phyloP scores from a whole-genome alignment of 2,797 vertebrate genomes.

The Sus cebifrons region DNA sequence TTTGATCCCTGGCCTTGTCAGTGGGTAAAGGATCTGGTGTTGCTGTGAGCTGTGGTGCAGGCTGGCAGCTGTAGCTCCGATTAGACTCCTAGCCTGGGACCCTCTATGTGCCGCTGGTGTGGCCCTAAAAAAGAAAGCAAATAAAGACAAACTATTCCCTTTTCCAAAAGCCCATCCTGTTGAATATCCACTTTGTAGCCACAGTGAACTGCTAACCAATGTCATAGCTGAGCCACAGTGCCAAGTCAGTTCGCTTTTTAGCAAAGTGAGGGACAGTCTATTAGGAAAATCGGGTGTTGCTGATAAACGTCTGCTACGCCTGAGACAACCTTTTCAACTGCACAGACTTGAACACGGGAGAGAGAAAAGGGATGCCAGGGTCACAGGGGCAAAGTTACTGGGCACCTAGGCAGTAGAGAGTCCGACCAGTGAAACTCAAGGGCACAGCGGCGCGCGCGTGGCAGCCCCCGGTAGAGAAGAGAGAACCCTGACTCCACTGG shows the following conservation, averaged over 20 bases:
- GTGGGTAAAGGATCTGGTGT: too few relatives aligned
- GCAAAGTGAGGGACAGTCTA: background rate
- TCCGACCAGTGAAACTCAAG: accelerated
- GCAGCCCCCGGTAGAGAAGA: background rate
- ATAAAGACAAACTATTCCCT: background rate
- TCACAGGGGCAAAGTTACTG: accelerated
- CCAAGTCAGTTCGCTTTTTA: background rate
- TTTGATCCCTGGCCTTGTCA: too few relatives aligned
- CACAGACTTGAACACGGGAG: background rate
- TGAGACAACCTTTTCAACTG: accelerated
- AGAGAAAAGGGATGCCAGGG: too few relatives aligned
- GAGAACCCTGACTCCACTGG: background rate
- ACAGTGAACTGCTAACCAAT: accelerated
- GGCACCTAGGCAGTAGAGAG: accelerated
- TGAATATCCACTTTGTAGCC: accelerated
- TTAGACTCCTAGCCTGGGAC: too few relatives aligned
- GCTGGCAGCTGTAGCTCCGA: too few relatives aligned
- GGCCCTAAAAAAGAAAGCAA: too few relatives aligned
- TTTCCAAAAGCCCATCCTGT: background rate
- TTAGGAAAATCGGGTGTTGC: accelerated
- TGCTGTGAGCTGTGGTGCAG: too few relatives aligned
- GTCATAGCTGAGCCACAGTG: background rate
- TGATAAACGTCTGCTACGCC: background rate
- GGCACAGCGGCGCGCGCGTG: background rate
- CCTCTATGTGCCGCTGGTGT: too few relatives aligned